A percentile compares a stretch with the other conserved stretches of the same genome.
phyloP scores from a whole-genome alignment of 2,113 vertebrate species.

The Lasiurus cinereus region DNA sequence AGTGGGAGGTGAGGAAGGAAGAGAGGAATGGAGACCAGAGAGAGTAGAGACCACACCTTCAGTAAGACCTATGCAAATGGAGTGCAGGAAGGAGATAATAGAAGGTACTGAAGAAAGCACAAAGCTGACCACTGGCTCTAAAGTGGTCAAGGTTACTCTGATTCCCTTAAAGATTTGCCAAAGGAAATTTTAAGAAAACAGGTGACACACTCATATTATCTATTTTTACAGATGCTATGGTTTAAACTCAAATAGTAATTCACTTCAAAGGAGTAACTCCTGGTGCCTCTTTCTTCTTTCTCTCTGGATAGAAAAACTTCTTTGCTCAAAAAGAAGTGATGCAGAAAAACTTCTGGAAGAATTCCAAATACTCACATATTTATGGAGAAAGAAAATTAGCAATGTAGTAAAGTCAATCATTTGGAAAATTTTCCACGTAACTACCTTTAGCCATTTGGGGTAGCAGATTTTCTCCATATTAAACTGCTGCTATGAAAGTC shows the following conservation, averaged over 20 bases:
- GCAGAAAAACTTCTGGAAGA: conserved; percentile 66
- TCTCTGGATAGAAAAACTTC: conserved; percentile 62
- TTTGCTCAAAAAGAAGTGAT: conserved; percentile 67
- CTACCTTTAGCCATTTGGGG: conserved; percentile 75
- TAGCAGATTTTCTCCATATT: conserved; percentile 68
- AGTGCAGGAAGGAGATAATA: neutral
- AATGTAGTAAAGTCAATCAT: conserved; percentile 66
- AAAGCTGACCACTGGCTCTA: neutral
- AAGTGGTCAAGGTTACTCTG: neutral
- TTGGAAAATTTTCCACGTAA: conserved; percentile 75
- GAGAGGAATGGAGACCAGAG: neutral
- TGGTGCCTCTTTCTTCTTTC: neutral
- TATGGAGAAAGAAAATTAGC: conserved; percentile 65
- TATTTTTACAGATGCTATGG: neutral
- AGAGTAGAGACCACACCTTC: neutral
- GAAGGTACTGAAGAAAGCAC: neutral
- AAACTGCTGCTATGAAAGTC: conserved; percentile 57
- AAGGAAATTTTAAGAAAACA: neutral
- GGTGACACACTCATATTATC: neutral
- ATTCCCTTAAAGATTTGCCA: neutral
- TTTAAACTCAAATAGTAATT: conserved; percentile 55
- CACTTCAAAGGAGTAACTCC: conserved; percentile 9
- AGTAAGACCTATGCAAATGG: accelerated
- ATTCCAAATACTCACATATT: conserved; percentile 70
- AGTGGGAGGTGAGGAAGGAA: neutral